phyloP scores from a whole-genome alignment of 2,888 invertebrate genomes.

The Agriotes lineatus region DNA sequence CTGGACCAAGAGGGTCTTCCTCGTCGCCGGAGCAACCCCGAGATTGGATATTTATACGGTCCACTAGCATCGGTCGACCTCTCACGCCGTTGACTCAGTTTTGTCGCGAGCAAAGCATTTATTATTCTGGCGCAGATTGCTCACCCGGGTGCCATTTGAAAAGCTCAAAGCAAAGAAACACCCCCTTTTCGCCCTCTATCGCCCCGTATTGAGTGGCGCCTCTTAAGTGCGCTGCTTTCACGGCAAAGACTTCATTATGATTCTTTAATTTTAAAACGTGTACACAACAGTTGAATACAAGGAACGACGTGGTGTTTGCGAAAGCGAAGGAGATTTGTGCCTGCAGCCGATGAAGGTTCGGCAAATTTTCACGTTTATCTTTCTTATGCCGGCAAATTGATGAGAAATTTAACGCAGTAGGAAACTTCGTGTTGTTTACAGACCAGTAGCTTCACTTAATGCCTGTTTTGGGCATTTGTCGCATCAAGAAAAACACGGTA shows the following conservation, averaged over 20 bases:
- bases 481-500: slow-evolving; percentile 2
- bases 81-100: slow-evolving; percentile 51
- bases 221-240: slow-evolving; percentile 52
- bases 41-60: slow-evolving; percentile 32
- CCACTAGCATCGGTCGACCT: slow-evolving; percentile 40
- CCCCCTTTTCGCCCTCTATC: slow-evolving; percentile 42
- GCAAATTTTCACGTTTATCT: slow-evolving; percentile 5
- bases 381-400: slow-evolving; percentile 20
- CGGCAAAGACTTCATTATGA: slow-evolving; percentile 57
- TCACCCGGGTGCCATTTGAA: slow-evolving; percentile 57
- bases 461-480: slow-evolving; percentile 13
- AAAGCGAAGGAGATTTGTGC: slow-evolving; percentile 24
- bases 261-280: slow-evolving; percentile 58
- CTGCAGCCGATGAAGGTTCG: background rate
- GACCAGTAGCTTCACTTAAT: slow-evolving; percentile 12
- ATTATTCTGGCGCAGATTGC: slow-evolving; percentile 57
- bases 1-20: slow-evolving; percentile 28
- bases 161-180: slow-evolving; percentile 56
- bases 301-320: slow-evolving; percentile 22
- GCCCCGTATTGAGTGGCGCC: slow-evolving; percentile 47
- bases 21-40: slow-evolving; percentile 18
- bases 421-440: slow-evolving; percentile 34
- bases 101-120: slow-evolving; percentile 54
- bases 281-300: slow-evolving; percentile 51
- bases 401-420: slow-evolving; percentile 25